These are phyloP conservation scores for Ptilodon capucinus DNA, from an alignment of 2,888 invertebrate species.

Conservation along the genomic window DNA sequence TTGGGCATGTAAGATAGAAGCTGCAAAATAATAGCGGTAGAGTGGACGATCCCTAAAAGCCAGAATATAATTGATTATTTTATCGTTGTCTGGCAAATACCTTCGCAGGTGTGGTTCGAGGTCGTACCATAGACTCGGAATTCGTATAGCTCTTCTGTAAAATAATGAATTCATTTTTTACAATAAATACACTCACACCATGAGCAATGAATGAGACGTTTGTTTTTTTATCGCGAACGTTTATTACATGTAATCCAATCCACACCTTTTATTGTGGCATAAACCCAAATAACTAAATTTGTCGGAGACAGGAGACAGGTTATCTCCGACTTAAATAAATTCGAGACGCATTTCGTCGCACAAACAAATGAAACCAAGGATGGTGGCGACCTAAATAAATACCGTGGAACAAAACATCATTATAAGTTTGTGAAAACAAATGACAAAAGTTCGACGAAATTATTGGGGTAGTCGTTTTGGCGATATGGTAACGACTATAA, in stretches of 20 bases:
- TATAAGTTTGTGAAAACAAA: slow-evolving; percentile 15
- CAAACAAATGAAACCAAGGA: slow-evolving; percentile 35
- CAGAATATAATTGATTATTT: slow-evolving; percentile 25
- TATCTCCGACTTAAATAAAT: slow-evolving; percentile 9
- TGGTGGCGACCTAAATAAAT: slow-evolving; percentile 40
- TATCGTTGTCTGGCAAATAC: slow-evolving; percentile 32
- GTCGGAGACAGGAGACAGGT: background rate
- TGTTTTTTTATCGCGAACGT: background rate
- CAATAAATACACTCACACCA: background rate
- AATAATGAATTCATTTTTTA: slow-evolving; percentile 29
- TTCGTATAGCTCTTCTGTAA: slow-evolving; percentile 53
- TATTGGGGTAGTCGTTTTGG: background rate
- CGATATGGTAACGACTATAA: background rate
- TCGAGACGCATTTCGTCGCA: slow-evolving; percentile 8
- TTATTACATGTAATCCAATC: background rate
- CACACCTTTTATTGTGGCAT: background rate
- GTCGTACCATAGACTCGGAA: slow-evolving; percentile 46
- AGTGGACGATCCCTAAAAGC: slow-evolving; percentile 34
- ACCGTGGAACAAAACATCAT: slow-evolving; percentile 23
- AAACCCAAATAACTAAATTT: slow-evolving; percentile 3
- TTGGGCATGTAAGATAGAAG: slow-evolving; percentile 9
- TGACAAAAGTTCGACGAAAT: slow-evolving; percentile 2
- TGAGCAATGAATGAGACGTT: background rate
- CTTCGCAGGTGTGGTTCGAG: slow-evolving; percentile 38
- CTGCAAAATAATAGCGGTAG: slow-evolving; percentile 26